Conservation (phyloP, 35 echinoderm and acorn worm genomes). For the Eucidaris tribuloides region DNA sequence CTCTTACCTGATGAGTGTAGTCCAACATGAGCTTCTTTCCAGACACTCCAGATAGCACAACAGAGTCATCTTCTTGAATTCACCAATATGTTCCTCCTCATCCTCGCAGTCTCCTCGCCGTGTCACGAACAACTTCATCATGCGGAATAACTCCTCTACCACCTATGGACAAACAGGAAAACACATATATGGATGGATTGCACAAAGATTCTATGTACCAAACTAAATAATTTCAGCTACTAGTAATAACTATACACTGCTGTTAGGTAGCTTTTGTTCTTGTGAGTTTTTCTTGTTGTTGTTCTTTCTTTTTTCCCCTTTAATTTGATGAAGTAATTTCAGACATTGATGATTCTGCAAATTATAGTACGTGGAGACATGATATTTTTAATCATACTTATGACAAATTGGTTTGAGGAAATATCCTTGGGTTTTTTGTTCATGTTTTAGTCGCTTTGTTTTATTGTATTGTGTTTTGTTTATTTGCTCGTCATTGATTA, state of each 20-base stretch:
- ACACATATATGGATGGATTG: neutral
- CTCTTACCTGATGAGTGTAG: conserved; percentile 73
- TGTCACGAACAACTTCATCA: conserved; percentile 87
- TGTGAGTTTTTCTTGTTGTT: neutral
- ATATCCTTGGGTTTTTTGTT: too few relatives aligned
- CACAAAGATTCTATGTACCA: neutral
- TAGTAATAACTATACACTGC: neutral
- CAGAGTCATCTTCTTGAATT: conserved; percentile 74
- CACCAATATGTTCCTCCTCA: conserved; percentile 62
- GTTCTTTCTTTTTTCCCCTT: neutral
- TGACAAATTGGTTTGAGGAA: too few relatives aligned
- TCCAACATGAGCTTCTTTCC: conserved; percentile 87
- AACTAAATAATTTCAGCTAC: neutral
- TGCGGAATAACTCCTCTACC: conserved; percentile 73
- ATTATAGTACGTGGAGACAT: too few relatives aligned
- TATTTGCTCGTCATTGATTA: too few relatives aligned
- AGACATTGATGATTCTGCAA: too few relatives aligned
- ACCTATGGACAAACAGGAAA: conserved; percentile 11
- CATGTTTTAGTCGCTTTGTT: too few relatives aligned
- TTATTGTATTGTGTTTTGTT: too few relatives aligned
- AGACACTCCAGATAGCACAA: conserved; percentile 73
- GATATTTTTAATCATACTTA: too few relatives aligned
- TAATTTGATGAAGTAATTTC: too few relatives aligned
- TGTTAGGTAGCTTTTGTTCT: neutral
- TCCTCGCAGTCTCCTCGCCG: conserved; percentile 24